Conservation (phyloP, 1,140 invertebrate species). For the Mizuhopecten yessoensis region DNA sequence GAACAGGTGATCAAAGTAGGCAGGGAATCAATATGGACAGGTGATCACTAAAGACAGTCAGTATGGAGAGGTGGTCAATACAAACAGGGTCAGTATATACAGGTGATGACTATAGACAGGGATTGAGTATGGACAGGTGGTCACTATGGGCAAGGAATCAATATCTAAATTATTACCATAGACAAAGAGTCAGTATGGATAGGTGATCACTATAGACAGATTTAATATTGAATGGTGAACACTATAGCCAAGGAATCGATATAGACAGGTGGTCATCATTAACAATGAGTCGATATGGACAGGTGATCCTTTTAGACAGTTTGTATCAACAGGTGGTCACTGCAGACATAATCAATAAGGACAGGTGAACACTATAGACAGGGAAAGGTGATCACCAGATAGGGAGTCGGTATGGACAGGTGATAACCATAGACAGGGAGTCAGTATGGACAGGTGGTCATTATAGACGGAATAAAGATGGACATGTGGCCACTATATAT, state of each 20-base stretch:
- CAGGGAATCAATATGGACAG: neutral
- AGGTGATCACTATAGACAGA: neutral
- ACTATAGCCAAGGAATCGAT: neutral
- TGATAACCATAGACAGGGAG: neutral
- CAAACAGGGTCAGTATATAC: neutral
- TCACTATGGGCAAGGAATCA: neutral
- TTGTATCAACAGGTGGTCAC: neutral
- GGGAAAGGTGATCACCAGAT: too few species aligned
- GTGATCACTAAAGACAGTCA: neutral
- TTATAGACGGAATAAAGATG: neutral
- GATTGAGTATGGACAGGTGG: too few species aligned
- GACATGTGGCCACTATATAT: too few species aligned
- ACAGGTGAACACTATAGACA: too few species aligned
- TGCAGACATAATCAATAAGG: neutral
- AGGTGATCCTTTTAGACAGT: neutral
- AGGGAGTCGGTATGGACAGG: too few species aligned
- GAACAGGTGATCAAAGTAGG: neutral
- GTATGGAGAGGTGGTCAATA: too few species aligned
- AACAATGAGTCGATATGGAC: too few species aligned
- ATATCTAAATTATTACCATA: neutral
- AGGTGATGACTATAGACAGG: neutral
- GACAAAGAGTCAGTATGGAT: neutral
- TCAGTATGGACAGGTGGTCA: neutral
- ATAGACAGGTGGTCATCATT: too few species aligned
- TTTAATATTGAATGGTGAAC: neutral